A percentile compares a stretch with the other conserved stretches of the same genome.
These are phyloP conservation scores for Leptopilina clavipes DNA, from an alignment of 1,140 invertebrate genomes.

Conservation along the genomic window DNA sequence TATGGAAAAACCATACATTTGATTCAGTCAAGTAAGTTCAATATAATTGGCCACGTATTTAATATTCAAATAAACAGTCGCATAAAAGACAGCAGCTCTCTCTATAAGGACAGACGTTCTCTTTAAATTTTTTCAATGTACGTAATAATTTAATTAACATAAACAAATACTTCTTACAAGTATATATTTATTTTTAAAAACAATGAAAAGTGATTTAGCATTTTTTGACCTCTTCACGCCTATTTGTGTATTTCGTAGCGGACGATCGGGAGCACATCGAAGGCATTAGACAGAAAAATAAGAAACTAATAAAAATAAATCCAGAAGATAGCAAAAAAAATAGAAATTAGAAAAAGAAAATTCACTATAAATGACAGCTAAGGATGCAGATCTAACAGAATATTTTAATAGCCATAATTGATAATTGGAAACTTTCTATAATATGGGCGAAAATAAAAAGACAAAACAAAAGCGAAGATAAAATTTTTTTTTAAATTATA, in stretches of 20 bases:
- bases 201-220: no score
- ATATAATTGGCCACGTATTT: no score
- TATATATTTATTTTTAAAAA: no score
- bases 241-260: not conserved
- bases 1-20: no score
- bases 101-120: no score
- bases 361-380: constrained; percentile 6
- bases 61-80: no score
- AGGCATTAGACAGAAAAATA: constrained; percentile 5
- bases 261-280: constrained; percentile 26
- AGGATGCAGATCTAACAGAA: constrained; percentile 16
- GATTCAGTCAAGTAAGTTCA: no score
- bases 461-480: constrained; percentile 36
- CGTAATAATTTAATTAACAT: no score
- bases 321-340: not conserved
- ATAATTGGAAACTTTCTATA: not conserved
- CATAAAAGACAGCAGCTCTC: no score
- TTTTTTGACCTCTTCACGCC: constrained; percentile 15
- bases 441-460: constrained; percentile 4
- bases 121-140: no score
- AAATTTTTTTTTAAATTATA: not conserved
- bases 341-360: not conserved
- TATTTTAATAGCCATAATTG: not conserved
- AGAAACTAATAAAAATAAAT: no score
- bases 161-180: no score